Conservation (phyloP, 2,888 invertebrate species). For the Onchidella celtica region DNA sequence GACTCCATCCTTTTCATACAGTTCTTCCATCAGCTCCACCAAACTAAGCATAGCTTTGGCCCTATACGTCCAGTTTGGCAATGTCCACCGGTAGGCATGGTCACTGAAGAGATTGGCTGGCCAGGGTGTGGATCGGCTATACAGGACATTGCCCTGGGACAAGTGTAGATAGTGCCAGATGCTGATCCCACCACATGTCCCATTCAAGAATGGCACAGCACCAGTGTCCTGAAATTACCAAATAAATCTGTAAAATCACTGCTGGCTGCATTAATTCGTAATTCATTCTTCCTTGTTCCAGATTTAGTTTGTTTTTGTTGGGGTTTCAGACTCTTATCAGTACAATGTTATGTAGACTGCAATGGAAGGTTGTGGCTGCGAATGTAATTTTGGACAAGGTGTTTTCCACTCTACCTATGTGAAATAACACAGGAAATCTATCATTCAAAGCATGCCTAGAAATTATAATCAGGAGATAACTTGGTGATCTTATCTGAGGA, state of each 20-base stretch:
- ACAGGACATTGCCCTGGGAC: slow-evolving; percentile 12
- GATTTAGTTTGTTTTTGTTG: no score
- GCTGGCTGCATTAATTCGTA: no score
- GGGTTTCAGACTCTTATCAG: background rate
- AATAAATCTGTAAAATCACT: no score
- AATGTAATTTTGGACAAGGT: no score
- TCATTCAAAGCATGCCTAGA: no score
- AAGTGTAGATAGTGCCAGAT: slow-evolving; percentile 34
- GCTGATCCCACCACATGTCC: slow-evolving; percentile 39
- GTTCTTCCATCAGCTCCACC: slow-evolving; percentile 68
- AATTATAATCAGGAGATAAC: no score
- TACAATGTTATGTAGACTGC: no score
- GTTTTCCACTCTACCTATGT: no score
- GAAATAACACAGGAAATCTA: no score
- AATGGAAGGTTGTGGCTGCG: no score
- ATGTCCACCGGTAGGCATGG: slow-evolving; percentile 65
- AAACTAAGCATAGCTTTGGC: slow-evolving; percentile 71
- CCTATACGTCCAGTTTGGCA: slow-evolving; percentile 68
- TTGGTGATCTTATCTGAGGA: no score
- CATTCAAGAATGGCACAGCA: slow-evolving; percentile 37
- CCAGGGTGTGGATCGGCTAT: slow-evolving; percentile 16
- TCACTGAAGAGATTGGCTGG: slow-evolving; percentile 51
- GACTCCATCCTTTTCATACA: slow-evolving; percentile 62
- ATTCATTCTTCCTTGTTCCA: no score
- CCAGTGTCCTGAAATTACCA: background rate